These are phyloP conservation scores for Psittacara wagleri DNA, from an alignment of 2,113 vertebrate species.

Conservation along the genomic window DNA sequence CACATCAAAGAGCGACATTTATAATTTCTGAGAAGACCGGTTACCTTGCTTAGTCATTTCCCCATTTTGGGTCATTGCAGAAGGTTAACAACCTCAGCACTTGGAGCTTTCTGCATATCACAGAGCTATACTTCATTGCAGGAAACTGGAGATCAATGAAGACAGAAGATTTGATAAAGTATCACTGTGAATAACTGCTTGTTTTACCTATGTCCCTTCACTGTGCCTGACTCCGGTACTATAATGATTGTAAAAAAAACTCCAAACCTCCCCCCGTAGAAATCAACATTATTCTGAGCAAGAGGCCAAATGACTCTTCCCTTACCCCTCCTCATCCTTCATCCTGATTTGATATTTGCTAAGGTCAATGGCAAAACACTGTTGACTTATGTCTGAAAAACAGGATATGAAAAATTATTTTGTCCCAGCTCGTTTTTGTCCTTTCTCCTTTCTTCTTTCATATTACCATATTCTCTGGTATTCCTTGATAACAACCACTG, in stretches of 20 bases:
- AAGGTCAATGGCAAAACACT: not conserved
- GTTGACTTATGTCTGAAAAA: not conserved
- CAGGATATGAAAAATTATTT: not conserved
- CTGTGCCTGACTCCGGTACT: not conserved
- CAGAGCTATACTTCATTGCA: not conserved
- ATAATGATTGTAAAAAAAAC: not conserved
- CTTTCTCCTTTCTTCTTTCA: not conserved
- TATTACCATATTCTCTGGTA: not conserved
- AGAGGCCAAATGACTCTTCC: not conserved
- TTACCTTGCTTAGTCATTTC: conserved; percentile 16
- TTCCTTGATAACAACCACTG: not conserved
- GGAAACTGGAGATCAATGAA: not conserved
- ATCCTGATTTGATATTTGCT: not conserved
- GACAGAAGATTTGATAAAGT: not conserved
- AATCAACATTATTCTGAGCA: not conserved
- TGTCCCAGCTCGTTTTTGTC: not conserved
- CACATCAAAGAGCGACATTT: not conserved
- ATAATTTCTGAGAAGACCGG: not conserved
- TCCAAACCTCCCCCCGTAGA: not conserved
- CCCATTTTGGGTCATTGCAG: not conserved
- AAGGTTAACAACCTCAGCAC: conserved; percentile 6
- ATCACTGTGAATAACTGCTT: not conserved
- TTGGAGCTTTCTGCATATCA: not conserved
- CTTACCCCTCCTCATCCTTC: not conserved
- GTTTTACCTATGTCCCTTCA: not conserved